These are phyloP conservation scores for Tetraodon nigroviridis DNA, from an alignment of 2,113 vertebrate species.

Conservation along the genomic window DNA sequence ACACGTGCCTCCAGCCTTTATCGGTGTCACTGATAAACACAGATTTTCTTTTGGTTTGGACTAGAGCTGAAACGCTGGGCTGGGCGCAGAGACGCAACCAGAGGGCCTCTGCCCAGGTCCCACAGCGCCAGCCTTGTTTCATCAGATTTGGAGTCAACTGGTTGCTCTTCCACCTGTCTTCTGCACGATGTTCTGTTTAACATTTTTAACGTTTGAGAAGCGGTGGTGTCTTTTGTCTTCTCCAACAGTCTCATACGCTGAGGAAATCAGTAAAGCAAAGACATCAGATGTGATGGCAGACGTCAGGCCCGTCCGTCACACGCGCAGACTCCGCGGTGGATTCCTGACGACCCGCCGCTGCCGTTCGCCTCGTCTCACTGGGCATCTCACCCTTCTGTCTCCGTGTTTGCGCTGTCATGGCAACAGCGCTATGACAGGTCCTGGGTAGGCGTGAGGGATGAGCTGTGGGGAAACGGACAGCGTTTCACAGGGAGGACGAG, in stretches of 20 bases:
- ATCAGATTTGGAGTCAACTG: no score
- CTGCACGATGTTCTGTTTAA: no score
- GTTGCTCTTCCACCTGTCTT: no score
- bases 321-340: constrained; percentile 28
- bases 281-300: no score
- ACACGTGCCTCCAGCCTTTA: not conserved
- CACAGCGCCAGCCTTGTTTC: no score
- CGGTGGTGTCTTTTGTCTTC: no score
- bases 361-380: constrained; percentile 60
- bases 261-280: no score
- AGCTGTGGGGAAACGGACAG: constrained; percentile 72
- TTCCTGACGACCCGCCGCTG: constrained; percentile 24
- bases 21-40: not conserved
- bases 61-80: not conserved
- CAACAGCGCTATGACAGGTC: constrained; percentile 72
- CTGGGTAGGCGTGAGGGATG: constrained; percentile 72
- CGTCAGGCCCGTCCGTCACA: constrained; percentile 21
- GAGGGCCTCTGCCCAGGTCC: no score
- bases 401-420: constrained; percentile 72
- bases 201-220: no score
- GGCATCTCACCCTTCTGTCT: constrained; percentile 68
- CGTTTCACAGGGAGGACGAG: constrained; percentile 54
- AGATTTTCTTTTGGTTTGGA: not conserved
- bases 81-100: no score
- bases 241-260: no score